Conservation (phyloP, 2,113 vertebrate species). For the Mesitornis unicolor region DNA sequence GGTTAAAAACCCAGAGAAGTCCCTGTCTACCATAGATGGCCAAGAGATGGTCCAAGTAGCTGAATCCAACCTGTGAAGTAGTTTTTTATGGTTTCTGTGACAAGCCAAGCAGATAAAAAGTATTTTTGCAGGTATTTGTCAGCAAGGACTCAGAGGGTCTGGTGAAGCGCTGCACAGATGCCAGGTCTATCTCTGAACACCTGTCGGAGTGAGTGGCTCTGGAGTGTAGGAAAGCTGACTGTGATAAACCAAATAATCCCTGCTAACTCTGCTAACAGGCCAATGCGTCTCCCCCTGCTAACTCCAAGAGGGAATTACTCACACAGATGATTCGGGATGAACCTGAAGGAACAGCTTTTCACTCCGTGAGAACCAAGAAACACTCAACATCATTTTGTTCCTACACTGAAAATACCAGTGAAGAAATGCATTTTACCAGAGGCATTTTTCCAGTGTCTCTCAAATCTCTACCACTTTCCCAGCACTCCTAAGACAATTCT, state of each 20-base stretch:
- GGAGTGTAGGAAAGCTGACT: not conserved
- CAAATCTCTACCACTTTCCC: not conserved
- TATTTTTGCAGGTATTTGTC: not conserved
- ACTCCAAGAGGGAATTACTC: not conserved
- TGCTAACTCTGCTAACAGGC: not conserved
- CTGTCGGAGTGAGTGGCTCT: not conserved
- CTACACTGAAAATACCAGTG: not conserved
- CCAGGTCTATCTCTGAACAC: not conserved
- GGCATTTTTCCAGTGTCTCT: not conserved
- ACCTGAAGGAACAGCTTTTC: conserved; percentile 1
- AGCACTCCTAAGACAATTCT: not conserved
- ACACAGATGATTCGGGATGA: not conserved
- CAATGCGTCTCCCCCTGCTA: not conserved
- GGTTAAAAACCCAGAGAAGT: not conserved
- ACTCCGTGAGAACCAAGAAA: not conserved
- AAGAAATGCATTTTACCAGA: not conserved
- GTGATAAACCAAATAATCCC: conserved; percentile 26
- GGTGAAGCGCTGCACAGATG: not conserved
- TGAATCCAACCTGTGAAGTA: not conserved
- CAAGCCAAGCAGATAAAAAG: not conserved
- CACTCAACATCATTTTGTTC: not conserved
- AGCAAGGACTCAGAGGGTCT: not conserved
- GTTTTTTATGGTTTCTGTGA: not conserved
- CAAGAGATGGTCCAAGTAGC: not conserved
- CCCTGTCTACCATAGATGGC: not conserved